These are phyloP conservation scores for Sterna hirundo DNA, from an alignment of 2,113 vertebrate genomes.

Conservation along the genomic window DNA sequence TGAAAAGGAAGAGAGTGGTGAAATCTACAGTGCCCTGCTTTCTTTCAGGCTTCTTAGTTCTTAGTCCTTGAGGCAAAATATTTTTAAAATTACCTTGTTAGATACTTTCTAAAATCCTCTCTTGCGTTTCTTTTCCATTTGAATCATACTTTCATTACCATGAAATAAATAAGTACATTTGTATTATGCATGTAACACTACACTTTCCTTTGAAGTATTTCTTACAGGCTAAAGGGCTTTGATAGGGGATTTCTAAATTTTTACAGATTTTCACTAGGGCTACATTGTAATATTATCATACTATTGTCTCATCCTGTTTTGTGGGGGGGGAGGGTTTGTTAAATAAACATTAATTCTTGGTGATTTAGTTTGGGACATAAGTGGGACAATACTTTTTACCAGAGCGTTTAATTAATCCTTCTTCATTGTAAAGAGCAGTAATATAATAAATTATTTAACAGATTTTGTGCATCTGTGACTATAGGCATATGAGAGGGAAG, in stretches of 20 bases:
- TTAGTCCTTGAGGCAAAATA: not conserved
- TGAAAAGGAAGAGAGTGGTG: not conserved
- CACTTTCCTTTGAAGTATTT: slow-evolving; percentile 13
- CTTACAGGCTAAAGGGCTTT: not conserved
- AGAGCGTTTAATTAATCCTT: not conserved
- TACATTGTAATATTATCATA: not conserved
- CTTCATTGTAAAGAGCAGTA: not conserved
- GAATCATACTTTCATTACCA: not conserved
- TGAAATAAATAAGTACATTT: slow-evolving; percentile 40
- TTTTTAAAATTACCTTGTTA: slow-evolving; percentile 13
- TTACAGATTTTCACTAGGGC: not conserved
- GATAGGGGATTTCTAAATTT: not conserved
- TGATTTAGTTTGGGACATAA: not conserved
- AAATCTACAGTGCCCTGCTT: not conserved
- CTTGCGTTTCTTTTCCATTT: slow-evolving; percentile 4
- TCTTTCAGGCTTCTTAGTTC: not conserved
- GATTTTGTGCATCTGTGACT: not conserved
- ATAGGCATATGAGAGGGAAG: not conserved
- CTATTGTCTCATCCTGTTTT: not conserved
- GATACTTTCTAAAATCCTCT: slow-evolving; percentile 6
- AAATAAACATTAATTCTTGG: not conserved
- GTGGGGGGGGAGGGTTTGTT: not conserved
- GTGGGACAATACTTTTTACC: not conserved
- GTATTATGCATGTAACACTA: not conserved
- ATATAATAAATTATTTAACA: not conserved